Conservation (phyloP, 2,113 vertebrate genomes). For the Syngnathoides biaculeatus region DNA sequence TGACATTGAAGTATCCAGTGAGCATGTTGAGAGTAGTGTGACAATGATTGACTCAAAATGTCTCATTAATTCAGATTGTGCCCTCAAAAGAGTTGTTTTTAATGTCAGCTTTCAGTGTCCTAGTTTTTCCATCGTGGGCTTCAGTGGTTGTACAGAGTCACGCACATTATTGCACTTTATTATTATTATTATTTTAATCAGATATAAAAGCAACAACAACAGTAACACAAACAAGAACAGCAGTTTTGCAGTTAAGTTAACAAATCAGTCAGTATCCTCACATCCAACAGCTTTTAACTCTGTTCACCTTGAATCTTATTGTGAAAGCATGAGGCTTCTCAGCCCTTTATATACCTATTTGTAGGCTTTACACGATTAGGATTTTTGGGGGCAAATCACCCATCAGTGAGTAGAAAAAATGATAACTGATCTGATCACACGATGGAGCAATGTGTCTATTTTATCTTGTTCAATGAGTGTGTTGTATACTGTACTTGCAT, state of each 20-base stretch:
- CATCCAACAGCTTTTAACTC: not conserved
- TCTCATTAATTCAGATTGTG: not conserved
- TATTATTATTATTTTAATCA: no score
- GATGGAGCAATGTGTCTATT: no score
- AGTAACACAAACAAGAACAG: no score
- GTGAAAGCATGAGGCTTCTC: not conserved
- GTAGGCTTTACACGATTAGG: no score
- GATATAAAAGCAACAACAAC: no score
- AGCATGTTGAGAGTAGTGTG: not conserved
- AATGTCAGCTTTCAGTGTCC: not conserved
- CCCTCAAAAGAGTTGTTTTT: not conserved
- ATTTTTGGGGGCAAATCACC: no score
- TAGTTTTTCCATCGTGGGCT: not conserved
- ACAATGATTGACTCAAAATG: not conserved
- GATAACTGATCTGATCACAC: no score
- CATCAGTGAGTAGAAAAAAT: no score
- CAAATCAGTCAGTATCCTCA: slow-evolving; percentile 8
- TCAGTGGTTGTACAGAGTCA: not conserved
- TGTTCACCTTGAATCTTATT: slow-evolving; percentile 8
- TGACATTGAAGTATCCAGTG: not conserved
- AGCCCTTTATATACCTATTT: slow-evolving; percentile 8
- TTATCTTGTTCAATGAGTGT: no score
- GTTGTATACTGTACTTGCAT: no score
- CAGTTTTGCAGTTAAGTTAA: not conserved
- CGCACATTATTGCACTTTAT: not conserved